These are phyloP conservation scores for Botia kubotai DNA, from an alignment of 2,797 vertebrate genomes.

Conservation along the genomic window DNA sequence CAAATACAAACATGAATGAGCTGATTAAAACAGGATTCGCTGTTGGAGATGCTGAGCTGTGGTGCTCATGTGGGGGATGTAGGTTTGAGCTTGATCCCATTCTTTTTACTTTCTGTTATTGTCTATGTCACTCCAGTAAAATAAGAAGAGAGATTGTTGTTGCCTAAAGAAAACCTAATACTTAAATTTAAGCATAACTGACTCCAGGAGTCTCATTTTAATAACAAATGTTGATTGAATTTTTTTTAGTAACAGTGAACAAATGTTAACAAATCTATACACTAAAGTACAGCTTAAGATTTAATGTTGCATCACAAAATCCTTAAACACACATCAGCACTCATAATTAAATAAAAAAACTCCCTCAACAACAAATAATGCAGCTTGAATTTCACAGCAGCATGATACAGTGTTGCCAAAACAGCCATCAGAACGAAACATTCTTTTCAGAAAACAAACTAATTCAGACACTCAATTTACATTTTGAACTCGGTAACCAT, in stretches of 20 bases:
- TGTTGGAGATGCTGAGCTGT: background rate
- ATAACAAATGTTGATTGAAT: background rate
- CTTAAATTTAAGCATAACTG: background rate
- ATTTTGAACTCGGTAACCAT: slow-evolving; percentile 24
- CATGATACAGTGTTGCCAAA: background rate
- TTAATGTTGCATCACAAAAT: too few species aligned
- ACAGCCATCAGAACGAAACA: slow-evolving; percentile 1
- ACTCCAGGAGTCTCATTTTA: background rate
- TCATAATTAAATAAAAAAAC: too few species aligned
- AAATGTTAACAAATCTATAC: too few species aligned
- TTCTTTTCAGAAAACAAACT: slow-evolving; percentile 7
- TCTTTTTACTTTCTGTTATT: background rate
- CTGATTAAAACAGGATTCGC: background rate
- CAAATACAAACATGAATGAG: background rate
- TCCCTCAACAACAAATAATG: too few species aligned
- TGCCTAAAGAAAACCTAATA: background rate
- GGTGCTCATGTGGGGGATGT: background rate
- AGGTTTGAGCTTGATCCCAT: background rate
- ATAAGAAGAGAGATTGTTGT: background rate
- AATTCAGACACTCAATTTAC: background rate
- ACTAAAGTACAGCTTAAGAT: too few species aligned
- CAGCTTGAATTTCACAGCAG: too few species aligned
- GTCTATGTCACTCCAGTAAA: background rate
- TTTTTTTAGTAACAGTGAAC: too few species aligned
- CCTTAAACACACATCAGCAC: background rate